These are phyloP conservation scores for Puntigrus tetrazona DNA, from an alignment of 2,113 vertebrate genomes.

Conservation along the genomic window DNA sequence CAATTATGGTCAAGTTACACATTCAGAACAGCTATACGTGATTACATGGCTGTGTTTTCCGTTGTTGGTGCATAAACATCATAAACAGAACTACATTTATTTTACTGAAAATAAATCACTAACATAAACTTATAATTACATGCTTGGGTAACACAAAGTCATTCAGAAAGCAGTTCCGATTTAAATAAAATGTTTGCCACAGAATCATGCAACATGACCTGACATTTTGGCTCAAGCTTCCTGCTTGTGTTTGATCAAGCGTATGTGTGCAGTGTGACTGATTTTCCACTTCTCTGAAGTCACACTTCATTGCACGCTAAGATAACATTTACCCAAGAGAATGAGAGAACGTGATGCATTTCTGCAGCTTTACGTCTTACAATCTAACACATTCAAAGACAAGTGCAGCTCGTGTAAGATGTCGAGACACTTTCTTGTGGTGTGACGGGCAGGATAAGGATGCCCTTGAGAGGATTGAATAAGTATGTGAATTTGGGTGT, in stretches of 20 bases:
- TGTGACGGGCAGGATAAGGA: not conserved
- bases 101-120: not conserved
- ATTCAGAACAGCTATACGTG: not conserved
- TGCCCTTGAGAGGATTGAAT: not conserved
- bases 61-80: not conserved
- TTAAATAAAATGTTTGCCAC: constrained; percentile 14
- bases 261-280: constrained; percentile 35
- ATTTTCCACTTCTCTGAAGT: constrained; percentile 38
- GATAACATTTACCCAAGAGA: constrained; percentile 23
- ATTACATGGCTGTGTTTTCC: not conserved
- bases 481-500: not conserved
- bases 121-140: not conserved
- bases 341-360: constrained; percentile 17
- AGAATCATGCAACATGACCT: constrained; percentile 43
- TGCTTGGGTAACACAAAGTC: not conserved
- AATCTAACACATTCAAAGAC: not conserved
- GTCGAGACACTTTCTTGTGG: not conserved
- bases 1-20: not conserved
- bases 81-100: not conserved
- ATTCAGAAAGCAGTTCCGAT: not conserved
- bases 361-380: not conserved
- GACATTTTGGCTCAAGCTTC: constrained; percentile 63
- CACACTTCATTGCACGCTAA: not conserved
- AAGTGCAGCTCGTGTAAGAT: not conserved
- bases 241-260: constrained; percentile 59